Percentiles rank a stretch among this genome's conserved stretches.
phyloP scores from a whole-genome alignment of 2,797 vertebrate genomes.

The Babyrousa celebensis region DNA sequence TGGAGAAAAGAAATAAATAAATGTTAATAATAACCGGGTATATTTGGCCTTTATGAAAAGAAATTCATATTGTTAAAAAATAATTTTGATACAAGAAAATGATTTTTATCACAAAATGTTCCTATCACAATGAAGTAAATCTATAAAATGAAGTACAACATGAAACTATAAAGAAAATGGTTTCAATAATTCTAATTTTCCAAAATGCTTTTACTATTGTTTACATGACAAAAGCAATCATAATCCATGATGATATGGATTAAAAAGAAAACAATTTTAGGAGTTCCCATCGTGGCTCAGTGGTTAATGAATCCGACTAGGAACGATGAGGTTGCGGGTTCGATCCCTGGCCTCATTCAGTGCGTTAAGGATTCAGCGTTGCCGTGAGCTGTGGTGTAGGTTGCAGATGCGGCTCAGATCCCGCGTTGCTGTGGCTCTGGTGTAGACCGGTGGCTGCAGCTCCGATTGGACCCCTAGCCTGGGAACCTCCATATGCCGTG shows the following conservation, averaged over 20 bases:
- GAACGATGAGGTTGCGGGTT: no score
- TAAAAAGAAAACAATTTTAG: not conserved
- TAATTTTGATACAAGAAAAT: constrained; percentile 5
- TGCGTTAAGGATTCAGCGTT: no score
- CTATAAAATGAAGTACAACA: not conserved
- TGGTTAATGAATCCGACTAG: no score
- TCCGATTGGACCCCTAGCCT: no score
- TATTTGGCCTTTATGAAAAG: not conserved
- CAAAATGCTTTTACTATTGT: not conserved
- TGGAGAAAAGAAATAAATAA: not conserved
- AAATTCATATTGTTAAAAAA: not conserved
- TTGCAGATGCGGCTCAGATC: no score
- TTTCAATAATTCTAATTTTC: constrained; percentile 12
- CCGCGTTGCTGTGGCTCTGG: no score
- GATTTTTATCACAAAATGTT: not conserved
- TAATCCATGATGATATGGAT: not conserved
- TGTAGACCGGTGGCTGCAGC: no score
- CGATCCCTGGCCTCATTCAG: no score
- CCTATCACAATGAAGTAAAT: not conserved
- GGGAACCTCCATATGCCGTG: no score
- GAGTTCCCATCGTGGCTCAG: no score
- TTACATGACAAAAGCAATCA: not conserved
- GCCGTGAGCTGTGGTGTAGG: no score
- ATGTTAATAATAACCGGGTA: not conserved
- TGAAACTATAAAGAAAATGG: not conserved